Percentiles rank a stretch among this genome's conserved stretches.
These are phyloP conservation scores for Anser brachyrhynchus DNA, from an alignment of 2,113 vertebrate species.

Conservation along the genomic window DNA sequence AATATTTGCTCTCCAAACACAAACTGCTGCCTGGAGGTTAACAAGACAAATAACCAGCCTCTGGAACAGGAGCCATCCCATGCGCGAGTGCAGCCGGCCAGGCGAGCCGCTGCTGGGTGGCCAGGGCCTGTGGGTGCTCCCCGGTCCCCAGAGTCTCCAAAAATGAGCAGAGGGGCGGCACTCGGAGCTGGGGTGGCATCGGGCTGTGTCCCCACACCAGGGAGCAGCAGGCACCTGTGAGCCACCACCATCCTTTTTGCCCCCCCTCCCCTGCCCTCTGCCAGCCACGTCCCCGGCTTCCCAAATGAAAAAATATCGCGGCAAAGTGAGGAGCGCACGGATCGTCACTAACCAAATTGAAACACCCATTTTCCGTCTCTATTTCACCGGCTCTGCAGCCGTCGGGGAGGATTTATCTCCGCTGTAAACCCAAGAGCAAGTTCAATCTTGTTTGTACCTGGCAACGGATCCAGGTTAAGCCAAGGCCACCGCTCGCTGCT, in stretches of 20 bases:
- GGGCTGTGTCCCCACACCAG: rapidly evolving
- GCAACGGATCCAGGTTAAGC: background rate
- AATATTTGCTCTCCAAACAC: conserved; percentile 51
- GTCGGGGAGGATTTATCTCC: background rate
- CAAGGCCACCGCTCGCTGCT: background rate
- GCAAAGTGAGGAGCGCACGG: background rate
- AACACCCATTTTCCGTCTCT: background rate
- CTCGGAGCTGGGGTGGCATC: background rate
- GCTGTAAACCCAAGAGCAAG: background rate
- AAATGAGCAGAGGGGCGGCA: background rate
- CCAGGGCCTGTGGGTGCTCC: background rate
- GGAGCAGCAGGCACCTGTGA: background rate
- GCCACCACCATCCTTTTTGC: rapidly evolving
- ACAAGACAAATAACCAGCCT: background rate
- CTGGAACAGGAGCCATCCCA: background rate
- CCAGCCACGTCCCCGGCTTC: background rate
- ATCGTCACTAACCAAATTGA: background rate
- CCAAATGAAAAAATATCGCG: background rate
- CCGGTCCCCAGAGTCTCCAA: background rate
- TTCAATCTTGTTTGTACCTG: conserved; percentile 4
- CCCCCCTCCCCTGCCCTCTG: background rate
- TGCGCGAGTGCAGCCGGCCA: rapidly evolving
- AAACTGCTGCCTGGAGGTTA: conserved; percentile 1
- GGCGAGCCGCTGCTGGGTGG: background rate
- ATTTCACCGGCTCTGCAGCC: background rate